Percentiles rank a stretch among this genome's conserved stretches.
Conservation (phyloP, 2,797 vertebrate species). For the Limosa lapponica region DNA sequence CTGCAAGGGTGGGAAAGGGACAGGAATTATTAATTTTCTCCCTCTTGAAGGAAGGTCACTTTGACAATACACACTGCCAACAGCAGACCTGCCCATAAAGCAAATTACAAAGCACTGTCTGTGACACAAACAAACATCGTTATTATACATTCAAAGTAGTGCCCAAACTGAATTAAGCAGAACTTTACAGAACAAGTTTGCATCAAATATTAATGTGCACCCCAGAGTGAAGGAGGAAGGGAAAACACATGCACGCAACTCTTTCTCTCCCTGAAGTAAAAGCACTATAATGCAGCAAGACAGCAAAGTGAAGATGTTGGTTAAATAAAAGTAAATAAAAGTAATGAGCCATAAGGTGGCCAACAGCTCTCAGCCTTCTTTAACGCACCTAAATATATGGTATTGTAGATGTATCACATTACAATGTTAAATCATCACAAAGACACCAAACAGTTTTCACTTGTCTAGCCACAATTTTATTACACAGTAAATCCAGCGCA, state of each 20-base stretch:
- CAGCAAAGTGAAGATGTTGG: neutral
- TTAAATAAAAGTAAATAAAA: neutral
- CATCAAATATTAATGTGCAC: slow-evolving; percentile 20
- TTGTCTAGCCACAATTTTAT: slow-evolving; percentile 45
- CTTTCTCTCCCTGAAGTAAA: neutral
- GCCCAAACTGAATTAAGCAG: slow-evolving; percentile 26
- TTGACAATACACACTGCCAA: neutral
- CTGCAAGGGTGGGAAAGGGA: neutral
- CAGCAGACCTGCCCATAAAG: slow-evolving; percentile 34
- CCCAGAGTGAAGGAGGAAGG: neutral
- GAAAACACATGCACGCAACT: neutral
- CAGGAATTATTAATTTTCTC: neutral
- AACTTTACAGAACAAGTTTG: slow-evolving; percentile 42
- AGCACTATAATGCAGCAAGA: neutral
- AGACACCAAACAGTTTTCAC: slow-evolving; percentile 45
- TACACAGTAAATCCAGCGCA: slow-evolving; percentile 40
- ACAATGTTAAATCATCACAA: slow-evolving; percentile 29
- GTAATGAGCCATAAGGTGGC: neutral
- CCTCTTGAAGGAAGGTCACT: slow-evolving; percentile 32
- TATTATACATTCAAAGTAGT: slow-evolving; percentile 50
- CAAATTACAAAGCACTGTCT: slow-evolving; percentile 36
- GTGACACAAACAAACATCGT: neutral
- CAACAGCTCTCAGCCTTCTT: neutral
- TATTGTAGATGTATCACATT: neutral
- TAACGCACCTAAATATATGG: neutral